Base-by-base conservation (phyloP, 2,888 invertebrate species). In the Thecophora atra region DNA sequence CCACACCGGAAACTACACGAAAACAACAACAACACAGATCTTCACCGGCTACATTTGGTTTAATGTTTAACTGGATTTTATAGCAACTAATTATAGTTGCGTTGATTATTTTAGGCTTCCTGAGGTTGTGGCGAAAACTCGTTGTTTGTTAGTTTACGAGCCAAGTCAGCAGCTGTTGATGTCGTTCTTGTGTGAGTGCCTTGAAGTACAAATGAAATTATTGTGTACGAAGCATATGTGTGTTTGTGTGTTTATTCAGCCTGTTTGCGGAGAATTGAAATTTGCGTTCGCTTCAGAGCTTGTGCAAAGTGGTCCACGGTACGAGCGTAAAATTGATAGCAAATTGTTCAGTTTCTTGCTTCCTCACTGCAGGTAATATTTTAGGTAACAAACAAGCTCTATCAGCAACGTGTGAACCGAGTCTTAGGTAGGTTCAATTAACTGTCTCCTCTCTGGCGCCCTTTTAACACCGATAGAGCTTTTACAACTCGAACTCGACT, bases 71-170 rank as follows among this genome's bases (percentile, higher is more conserved):
- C 13, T 60, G 11, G 28, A 60, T 60, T 60, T 26, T n/a, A 30
- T 60, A 30, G 30, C 60, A 30, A 30, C 60, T 60, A 26, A 60
- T 60, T 60, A 60, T 60, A 30, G 30, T 60, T 28, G 60, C 30
- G 60, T 60, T 30, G 60, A 60, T 30, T 60, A 30, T 60, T 60
- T 30, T 60, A 60, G 60, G 60, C 30, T 60, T 60, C 15, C n/a
- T 30, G 60, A 60, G 28, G 60, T 30, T 30, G 60, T 30, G 26
- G 60, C 30, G 17, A n/a, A 30, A 60, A 30, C 30, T 60, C 30
- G 28, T 17, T 5, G 26, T 56, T 21, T 26, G 15, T 26, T 30
- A 30, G n/a, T 30, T 26, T 60, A 17, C 19, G 19, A 28, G 30
- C 17, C 28, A 5, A 60, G 30, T 30, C n/a, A 56, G 30, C 60